A percentile compares a stretch with the other conserved stretches of the same genome.
Evolutionary conservation across 2,113 vertebrate genomes (phyloP).

Genomic region (Clarias macrocephalus): DNA sequence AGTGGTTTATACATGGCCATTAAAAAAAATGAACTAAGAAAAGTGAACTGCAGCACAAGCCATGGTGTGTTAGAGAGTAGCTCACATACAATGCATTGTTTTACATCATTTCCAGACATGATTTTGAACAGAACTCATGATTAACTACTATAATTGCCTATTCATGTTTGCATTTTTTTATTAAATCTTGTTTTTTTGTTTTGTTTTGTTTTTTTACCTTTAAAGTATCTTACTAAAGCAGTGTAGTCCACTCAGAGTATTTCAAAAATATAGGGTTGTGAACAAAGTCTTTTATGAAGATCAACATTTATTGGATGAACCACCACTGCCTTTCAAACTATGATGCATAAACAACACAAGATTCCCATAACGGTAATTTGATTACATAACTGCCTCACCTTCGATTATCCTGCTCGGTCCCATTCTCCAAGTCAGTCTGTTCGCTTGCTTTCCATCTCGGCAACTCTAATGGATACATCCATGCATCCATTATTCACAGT

Average conservation of each 20-base stretch:
- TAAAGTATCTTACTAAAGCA: neutral
- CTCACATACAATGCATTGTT: neutral
- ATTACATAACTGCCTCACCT: neutral
- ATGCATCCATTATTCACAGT: conserved; percentile 5
- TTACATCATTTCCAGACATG: neutral
- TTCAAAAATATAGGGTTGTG: neutral
- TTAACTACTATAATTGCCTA: neutral
- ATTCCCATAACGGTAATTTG: neutral
- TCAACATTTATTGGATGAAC: neutral
- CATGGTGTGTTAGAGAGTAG: neutral
- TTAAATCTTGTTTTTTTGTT: too few relatives aligned
- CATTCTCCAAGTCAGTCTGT: neutral
- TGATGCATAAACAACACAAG: neutral
- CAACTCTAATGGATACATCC: neutral
- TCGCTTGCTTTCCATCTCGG: neutral
- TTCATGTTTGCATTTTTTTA: neutral
- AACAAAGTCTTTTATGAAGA: neutral
- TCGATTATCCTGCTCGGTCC: neutral
- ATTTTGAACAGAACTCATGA: neutral
- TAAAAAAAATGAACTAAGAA: neutral
- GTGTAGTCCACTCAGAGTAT: neutral
- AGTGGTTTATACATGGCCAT: neutral
- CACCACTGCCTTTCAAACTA: neutral
- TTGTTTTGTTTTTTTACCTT: too few relatives aligned
- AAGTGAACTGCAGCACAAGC: neutral